Evolutionary conservation across 1,140 invertebrate genomes (phyloP), one percentile per base, ranked within the genome.

Genomic region (Antheraea pernyi): DNA sequence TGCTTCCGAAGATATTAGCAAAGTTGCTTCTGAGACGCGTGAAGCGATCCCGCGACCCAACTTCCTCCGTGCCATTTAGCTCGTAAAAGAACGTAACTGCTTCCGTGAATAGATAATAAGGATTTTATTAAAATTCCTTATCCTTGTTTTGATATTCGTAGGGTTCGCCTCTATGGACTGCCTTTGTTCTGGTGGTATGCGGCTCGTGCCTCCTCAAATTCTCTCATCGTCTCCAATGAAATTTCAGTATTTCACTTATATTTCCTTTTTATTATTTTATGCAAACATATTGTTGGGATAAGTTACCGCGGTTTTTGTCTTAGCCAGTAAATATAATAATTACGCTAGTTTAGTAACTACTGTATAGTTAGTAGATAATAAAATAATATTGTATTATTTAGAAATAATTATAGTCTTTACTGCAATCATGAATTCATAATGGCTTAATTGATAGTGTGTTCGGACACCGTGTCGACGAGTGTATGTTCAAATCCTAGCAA

Each of bases 91-190:
- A 81, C 76, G 78, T 84, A 82, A 88, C 81, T 84, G 82, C 74
- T 81, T 80, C 78, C 78, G 77, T 88, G 83, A 89, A 91, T 89
- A 87, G 80, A 84, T 89, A 91, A 89, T 87, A 85, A 84, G 82
- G 81, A 83, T 88, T 88, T 84, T 89, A 91, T 91, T 88, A 89
- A 91, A 88, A 87, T 87, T 85, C 82, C 81, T 82, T 81, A 83
- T 73, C 82, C 81, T 85, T 86, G 82, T 86, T 87, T 81, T 81
- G 84, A 76, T 74, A 82, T 80, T 83, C 73, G 72, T 72, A 72
- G 75, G 77, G 78, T 69, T 79, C 75, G 71, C 63, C 73, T 70
- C 70, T 66, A 58, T 66, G 73, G 61, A 74, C 72, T 69, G 69
- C 77, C 73, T 86, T 84, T 83, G 81, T 84, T 81, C 75, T 75